Evolutionary conservation across 2,797 vertebrate species (phyloP).

Genomic region (Tokudaia tokunoshimensis): DNA sequence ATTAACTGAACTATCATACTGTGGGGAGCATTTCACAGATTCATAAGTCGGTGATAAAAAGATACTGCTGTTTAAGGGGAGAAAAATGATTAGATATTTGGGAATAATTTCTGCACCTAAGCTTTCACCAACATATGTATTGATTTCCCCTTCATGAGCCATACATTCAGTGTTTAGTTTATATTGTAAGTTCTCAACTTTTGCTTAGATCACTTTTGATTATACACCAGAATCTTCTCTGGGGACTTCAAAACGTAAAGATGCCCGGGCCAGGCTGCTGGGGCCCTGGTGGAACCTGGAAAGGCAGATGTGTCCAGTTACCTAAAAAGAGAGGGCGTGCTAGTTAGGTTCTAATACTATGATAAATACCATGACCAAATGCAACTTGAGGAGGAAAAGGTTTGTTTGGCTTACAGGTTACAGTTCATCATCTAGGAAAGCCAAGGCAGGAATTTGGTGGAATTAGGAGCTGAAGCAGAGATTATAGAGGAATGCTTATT

Average conservation of each 20-base stretch:
- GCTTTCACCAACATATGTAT: neutral
- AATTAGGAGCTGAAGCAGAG: neutral
- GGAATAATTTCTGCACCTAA: neutral
- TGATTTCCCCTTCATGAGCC: neutral
- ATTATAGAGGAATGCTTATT: no score
- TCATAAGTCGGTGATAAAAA: constrained; percentile 9
- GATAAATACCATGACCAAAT: neutral
- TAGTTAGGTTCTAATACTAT: neutral
- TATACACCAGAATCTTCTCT: neutral
- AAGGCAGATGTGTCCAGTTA: neutral
- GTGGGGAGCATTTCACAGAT: neutral
- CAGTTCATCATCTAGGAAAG: no score
- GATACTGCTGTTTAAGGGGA: neutral
- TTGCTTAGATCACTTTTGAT: neutral
- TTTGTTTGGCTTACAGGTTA: neutral
- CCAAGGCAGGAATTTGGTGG: neutral
- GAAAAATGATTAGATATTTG: neutral
- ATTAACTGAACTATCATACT: neutral
- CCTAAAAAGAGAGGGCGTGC: neutral
- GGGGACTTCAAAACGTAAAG: neutral
- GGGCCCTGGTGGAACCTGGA: neutral
- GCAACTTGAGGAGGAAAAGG: neutral
- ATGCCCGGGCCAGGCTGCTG: neutral
- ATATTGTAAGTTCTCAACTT: neutral
- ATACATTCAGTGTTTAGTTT: neutral